phyloP scores from a whole-genome alignment of 2,888 invertebrate genomes.

The Achlya flavicornis region DNA sequence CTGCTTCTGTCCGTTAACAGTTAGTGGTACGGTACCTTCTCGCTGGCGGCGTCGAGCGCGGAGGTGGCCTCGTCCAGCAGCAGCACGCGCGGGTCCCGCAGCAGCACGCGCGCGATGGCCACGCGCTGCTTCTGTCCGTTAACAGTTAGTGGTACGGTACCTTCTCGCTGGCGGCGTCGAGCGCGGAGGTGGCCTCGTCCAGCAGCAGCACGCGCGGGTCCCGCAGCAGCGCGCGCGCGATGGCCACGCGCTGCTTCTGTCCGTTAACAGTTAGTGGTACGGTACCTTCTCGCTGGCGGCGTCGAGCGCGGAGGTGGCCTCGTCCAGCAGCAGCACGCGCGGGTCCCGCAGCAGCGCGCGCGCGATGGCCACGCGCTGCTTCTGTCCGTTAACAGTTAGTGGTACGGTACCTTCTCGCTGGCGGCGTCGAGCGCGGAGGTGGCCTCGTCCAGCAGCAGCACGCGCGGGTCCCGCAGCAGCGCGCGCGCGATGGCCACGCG shows the following conservation, averaged over 20 bases:
- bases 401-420: slow-evolving; percentile 85
- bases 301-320: slow-evolving; percentile 89
- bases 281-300: slow-evolving; percentile 87
- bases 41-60: slow-evolving; percentile 87
- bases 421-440: slow-evolving; percentile 88
- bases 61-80: slow-evolving; percentile 89
- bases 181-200: slow-evolving; percentile 89
- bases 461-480: slow-evolving; percentile 84
- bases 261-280: slow-evolving; percentile 55
- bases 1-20: slow-evolving; percentile 86
- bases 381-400: slow-evolving; percentile 80
- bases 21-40: slow-evolving; percentile 78
- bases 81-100: slow-evolving; percentile 85
- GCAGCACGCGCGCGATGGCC: slow-evolving; percentile 88
- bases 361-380: slow-evolving; percentile 89
- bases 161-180: slow-evolving; percentile 89
- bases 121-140: slow-evolving; percentile 89
- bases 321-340: slow-evolving; percentile 85
- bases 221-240: slow-evolving; percentile 87
- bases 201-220: slow-evolving; percentile 85
- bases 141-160: slow-evolving; percentile 46
- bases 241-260: slow-evolving; percentile 89
- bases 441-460: slow-evolving; percentile 87
- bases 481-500: slow-evolving; percentile 89
- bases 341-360: slow-evolving; percentile 87